Percentiles rank a stretch among this genome's conserved stretches.
These are phyloP conservation scores for Meteorus sp. DNA, from an alignment of 1,140 invertebrate species.

Conservation along the genomic window DNA sequence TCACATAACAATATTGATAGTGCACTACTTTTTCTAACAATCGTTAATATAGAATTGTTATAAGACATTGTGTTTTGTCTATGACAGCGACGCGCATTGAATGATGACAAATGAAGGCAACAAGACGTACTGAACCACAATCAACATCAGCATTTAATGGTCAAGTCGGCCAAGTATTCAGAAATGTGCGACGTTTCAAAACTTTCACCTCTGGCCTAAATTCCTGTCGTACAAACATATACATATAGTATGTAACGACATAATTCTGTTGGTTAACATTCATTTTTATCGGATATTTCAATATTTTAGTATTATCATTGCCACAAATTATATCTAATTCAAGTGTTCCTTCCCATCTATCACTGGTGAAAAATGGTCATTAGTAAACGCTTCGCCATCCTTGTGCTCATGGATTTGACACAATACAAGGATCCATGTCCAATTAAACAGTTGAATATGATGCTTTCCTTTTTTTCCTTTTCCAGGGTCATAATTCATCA, in stretches of 20 bases:
- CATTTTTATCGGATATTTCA: neutral
- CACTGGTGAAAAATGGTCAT: too few relatives aligned
- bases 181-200: slow-evolving; percentile 41
- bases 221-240: slow-evolving; percentile 33
- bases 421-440: too few relatives aligned
- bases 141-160: slow-evolving; percentile 22
- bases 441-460: too few relatives aligned
- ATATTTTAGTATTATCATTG: too few relatives aligned
- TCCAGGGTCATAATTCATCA: too few relatives aligned
- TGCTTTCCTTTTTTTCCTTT: too few relatives aligned
- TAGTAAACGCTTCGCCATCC: too few relatives aligned
- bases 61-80: slow-evolving; percentile 37
- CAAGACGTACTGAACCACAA: neutral
- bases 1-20: slow-evolving; percentile 33
- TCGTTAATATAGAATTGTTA: slow-evolving; percentile 36
- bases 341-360: too few relatives aligned
- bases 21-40: slow-evolving; percentile 35
- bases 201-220: slow-evolving; percentile 59
- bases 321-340: too few relatives aligned
- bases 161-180: slow-evolving; percentile 19
- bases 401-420: too few relatives aligned
- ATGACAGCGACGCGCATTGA: neutral
- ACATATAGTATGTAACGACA: neutral
- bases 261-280: too few relatives aligned
- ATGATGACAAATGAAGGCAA: neutral